Conservation (phyloP, 1,140 invertebrate species). For the Cryptotermes secundus region DNA sequence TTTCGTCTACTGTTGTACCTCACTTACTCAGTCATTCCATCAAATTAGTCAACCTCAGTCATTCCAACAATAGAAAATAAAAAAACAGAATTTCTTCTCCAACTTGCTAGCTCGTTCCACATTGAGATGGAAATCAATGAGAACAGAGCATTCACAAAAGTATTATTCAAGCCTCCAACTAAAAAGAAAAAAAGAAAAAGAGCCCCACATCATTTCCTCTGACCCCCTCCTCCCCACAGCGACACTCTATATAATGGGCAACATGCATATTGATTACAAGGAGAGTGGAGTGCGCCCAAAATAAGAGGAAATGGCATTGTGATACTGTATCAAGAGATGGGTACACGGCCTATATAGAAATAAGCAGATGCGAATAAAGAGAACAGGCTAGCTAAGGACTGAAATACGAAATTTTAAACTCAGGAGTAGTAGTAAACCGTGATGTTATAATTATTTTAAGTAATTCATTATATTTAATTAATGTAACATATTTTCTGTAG, state of each 20-base stretch:
- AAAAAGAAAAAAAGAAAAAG: neutral
- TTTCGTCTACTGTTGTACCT: constrained; percentile 35
- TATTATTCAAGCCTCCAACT: neutral
- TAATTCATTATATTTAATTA: neutral
- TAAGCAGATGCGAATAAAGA: neutral
- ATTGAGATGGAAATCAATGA: neutral
- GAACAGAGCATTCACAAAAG: neutral
- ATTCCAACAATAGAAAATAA: neutral
- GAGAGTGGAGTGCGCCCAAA: neutral
- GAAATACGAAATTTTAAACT: constrained; percentile 2
- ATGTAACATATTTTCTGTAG: neutral
- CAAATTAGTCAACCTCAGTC: constrained; percentile 6
- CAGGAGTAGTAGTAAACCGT: constrained; percentile 5
- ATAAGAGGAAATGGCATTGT: neutral
- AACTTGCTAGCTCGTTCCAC: neutral
- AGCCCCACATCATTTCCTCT: neutral
- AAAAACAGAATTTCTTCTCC: neutral
- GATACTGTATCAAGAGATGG: neutral
- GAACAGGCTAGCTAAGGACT: neutral
- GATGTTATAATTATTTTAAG: neutral
- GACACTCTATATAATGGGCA: neutral
- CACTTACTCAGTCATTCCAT: constrained; percentile 26
- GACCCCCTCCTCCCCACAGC: neutral
- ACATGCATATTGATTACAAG: neutral
- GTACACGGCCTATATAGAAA: neutral